Conservation (phyloP, 2,888 invertebrate species). For the Rugalucina vietnamica region DNA sequence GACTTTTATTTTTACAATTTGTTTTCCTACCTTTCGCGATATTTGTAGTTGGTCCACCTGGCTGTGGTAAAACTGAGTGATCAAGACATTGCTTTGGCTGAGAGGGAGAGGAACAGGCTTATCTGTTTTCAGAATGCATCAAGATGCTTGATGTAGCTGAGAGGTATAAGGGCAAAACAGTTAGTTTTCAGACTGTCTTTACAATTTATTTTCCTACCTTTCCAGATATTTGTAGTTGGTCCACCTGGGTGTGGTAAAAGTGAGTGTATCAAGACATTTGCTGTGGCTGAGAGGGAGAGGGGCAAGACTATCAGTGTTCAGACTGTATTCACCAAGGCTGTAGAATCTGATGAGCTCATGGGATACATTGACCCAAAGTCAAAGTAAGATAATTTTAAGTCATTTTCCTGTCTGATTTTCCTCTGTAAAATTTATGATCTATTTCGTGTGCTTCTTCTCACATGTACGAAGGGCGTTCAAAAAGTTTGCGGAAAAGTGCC, state of each 20-base stretch:
- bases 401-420: no score
- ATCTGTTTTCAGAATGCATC: conserved; percentile 81
- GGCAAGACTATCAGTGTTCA: conserved; percentile 81
- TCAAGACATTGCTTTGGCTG: conserved; percentile 82
- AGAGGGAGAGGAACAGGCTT: conserved; percentile 79
- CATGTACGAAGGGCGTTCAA: no score
- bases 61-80: conserved; percentile 83
- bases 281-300: conserved; percentile 80
- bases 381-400: conserved; percentile 75
- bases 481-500: no score
- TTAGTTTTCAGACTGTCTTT: no score
- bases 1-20: no score
- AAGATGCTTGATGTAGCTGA: no score
- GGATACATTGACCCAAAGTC: conserved; percentile 78
- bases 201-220: no score
- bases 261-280: conserved; percentile 83
- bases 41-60: conserved; percentile 81
- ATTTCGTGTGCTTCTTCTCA: no score
- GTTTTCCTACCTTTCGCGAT: no score
- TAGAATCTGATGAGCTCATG: conserved; percentile 80
- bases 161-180: no score
- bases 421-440: no score
- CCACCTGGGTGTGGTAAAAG: conserved; percentile 83
- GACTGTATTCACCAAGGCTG: conserved; percentile 81
- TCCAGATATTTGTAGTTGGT: conserved; percentile 82